Evolutionary conservation across 2,888 invertebrate species (phyloP).

Genomic region (Cantharis lateralis): DNA sequence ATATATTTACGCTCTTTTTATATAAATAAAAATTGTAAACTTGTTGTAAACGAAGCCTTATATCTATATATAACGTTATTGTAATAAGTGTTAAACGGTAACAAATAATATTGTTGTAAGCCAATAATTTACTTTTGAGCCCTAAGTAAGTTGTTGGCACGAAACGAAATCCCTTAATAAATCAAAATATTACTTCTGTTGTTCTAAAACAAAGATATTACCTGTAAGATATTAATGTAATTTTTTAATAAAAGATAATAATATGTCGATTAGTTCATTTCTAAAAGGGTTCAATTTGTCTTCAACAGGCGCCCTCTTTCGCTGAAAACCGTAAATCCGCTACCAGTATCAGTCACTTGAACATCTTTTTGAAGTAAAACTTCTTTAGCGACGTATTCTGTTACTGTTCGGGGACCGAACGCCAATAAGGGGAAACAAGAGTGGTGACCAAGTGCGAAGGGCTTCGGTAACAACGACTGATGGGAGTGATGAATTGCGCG

Average conservation of each 20-base stretch:
- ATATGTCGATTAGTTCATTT: not conserved
- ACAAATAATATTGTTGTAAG: not conserved
- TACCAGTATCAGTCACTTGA: too few relatives aligned
- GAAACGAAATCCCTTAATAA: constrained; percentile 3
- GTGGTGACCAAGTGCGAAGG: too few relatives aligned
- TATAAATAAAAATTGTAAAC: not conserved
- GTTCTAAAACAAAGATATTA: constrained; percentile 21
- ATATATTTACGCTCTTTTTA: constrained; percentile 4
- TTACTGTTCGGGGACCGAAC: too few relatives aligned
- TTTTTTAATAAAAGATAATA: constrained; percentile 21
- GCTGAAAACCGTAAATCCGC: too few relatives aligned
- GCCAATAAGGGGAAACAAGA: too few relatives aligned
- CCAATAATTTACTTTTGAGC: constrained; percentile 27
- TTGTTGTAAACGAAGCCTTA: constrained; percentile 25
- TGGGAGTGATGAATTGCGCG: too few relatives aligned
- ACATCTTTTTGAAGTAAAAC: too few relatives aligned
- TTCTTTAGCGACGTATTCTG: too few relatives aligned
- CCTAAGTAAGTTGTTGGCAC: constrained; percentile 24
- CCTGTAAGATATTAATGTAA: constrained; percentile 28
- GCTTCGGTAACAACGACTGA: too few relatives aligned
- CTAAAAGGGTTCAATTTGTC: not conserved
- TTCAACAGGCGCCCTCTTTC: too few relatives aligned
- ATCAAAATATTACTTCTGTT: constrained; percentile 14
- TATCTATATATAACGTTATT: not conserved
- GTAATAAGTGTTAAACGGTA: constrained; percentile 5